These are phyloP conservation scores for Andrena marginata DNA, from an alignment of 2,888 invertebrate genomes.

Conservation along the genomic window DNA sequence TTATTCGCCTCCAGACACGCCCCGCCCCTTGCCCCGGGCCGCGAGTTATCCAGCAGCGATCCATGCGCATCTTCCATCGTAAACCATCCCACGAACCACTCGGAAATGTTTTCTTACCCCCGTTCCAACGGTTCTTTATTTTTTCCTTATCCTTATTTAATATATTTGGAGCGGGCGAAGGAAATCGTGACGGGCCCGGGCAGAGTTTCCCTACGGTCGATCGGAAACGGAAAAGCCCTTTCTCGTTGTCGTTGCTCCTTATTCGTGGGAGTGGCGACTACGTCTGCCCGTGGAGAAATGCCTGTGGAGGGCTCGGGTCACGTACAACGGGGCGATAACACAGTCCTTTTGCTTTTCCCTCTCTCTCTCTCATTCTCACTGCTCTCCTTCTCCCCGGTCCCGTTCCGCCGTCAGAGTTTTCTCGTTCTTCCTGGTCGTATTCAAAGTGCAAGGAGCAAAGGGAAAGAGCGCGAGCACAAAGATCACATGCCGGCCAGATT, in stretches of 20 bases:
- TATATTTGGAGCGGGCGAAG: conserved; percentile 26
- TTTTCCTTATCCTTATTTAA: conserved; percentile 18
- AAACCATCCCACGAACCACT: conserved; percentile 22
- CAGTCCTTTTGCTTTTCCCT: conserved; percentile 61
- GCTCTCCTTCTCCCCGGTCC: background rate
- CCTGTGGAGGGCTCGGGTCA: conserved; percentile 74
- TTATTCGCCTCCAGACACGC: background rate
- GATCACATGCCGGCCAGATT: conserved; percentile 80
- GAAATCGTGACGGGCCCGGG: conserved; percentile 41
- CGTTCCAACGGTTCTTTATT: background rate
- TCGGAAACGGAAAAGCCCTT: conserved; percentile 53
- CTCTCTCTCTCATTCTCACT: too few relatives aligned
- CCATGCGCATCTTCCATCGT: background rate
- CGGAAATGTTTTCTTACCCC: conserved; percentile 2
- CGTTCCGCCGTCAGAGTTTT: conserved; percentile 36
- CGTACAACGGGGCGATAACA: conserved; percentile 80
- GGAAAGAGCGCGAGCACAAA: conserved; percentile 70
- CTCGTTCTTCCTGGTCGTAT: conserved; percentile 67
- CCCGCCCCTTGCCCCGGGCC: background rate
- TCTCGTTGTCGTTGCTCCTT: conserved; percentile 52
- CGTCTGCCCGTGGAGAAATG: conserved; percentile 73
- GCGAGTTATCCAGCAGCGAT: background rate
- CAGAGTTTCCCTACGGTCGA: conserved; percentile 45
- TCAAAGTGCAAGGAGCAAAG: conserved; percentile 73
- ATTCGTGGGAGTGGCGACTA: conserved; percentile 46